Base-by-base conservation (phyloP, 2,888 invertebrate species). In the Parnassius orleans region DNA sequence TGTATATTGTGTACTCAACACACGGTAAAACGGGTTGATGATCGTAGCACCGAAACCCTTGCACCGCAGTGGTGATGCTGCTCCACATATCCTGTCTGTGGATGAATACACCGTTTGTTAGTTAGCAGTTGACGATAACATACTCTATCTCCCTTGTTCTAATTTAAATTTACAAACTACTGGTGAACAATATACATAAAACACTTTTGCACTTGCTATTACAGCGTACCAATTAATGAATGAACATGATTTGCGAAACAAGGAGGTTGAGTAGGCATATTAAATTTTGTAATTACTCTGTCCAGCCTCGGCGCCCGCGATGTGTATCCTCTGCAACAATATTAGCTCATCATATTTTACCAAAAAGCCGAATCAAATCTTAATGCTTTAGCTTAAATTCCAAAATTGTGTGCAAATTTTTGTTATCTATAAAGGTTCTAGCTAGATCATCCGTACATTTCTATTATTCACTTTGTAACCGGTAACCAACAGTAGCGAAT, bases 171-270 rank as follows among this genome's bases (percentile, higher is more conserved):
- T 33, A 33, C 33, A 24, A 24, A 24, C 0, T 24, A 24, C 24
- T 24, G 24, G 7, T 24, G 5, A 24, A 24, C 24, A 33, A 33
- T 33, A 3, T 33, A 33, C 33, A 33, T 33, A 33, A 7, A 33
- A 33, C 11, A 42, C 70, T 79, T 80, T 60, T 65, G 48, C 53
- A 0, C 48, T 9, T 65, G 64, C 53, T 71, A 69, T 77, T 86
- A 83, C 83, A 65, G 68, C 73, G 77, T 80, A 77, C 70, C 71
- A 79, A 83, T 84, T 84, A 89, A 88, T 86, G 85, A 87, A 72
- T 73, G 70, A 80, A 77, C 80, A 90, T 90, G 90, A 90, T 88
- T 87, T 87, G 90, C 88, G 79, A 83, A 89, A 88, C 81, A 78
- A 75, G 79, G 77, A 79, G 83, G 74, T 78, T 77, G 79, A 73